Conservation (phyloP, 2,797 vertebrate species). For the Craterocephalus amniculus region DNA sequence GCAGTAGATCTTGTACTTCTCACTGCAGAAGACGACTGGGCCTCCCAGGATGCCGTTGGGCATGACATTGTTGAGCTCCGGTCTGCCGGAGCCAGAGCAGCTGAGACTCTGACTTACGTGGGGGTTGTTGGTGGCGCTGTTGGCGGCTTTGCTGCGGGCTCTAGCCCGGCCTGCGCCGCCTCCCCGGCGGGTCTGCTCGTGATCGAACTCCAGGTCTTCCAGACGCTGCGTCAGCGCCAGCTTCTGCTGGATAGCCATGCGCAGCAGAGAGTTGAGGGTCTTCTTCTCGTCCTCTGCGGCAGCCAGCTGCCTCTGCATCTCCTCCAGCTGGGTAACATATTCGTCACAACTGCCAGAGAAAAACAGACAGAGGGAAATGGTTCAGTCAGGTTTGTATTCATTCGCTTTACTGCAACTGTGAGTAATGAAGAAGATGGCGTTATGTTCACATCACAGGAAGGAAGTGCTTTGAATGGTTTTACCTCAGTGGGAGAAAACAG, state of each 20-base stretch:
- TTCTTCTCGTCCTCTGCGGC: conserved; percentile 99
- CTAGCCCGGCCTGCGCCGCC: conserved; percentile 82
- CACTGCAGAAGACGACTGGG: conserved; percentile 90
- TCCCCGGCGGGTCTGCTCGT: conserved; percentile 91
- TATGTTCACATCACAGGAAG: conserved; percentile 34
- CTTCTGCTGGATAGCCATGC: conserved; percentile 99
- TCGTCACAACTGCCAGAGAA: conserved; percentile 90
- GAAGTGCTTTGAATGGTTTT: neutral
- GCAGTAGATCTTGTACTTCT: conserved; percentile 99
- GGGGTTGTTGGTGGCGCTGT: conserved; percentile 79
- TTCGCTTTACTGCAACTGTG: neutral
- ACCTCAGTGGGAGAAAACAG: neutral
- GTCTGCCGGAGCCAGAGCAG: conserved; percentile 86
- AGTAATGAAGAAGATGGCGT: conserved; percentile 4
- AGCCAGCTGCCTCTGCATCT: conserved; percentile 97
- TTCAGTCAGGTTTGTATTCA: neutral
- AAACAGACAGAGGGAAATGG: conserved; percentile 3
- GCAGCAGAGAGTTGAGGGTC: conserved; percentile 96
- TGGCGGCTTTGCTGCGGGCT: conserved; percentile 76
- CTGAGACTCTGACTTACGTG: conserved; percentile 91
- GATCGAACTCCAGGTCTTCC: conserved; percentile 96
- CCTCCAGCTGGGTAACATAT: conserved; percentile 96
- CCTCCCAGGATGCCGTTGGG: conserved; percentile 79
- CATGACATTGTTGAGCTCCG: conserved; percentile 81
- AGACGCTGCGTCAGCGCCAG: conserved; percentile 96